These are phyloP conservation scores for Drosophila saltans DNA, from an alignment of 1,140 invertebrate genomes.

Conservation along the genomic window DNA sequence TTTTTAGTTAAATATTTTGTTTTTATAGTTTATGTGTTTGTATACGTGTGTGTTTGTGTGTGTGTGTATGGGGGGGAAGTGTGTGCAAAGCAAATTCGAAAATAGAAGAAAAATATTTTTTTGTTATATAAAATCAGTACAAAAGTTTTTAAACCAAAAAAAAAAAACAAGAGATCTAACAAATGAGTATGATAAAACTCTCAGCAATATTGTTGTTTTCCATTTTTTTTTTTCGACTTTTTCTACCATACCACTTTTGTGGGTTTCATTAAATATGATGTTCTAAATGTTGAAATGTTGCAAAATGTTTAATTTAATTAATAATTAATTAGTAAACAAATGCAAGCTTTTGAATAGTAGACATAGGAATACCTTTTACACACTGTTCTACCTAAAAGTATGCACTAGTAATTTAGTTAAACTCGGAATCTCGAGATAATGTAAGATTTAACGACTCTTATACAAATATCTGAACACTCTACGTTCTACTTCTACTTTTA, in stretches of 20 bases:
- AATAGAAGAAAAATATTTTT: constrained; percentile 72
- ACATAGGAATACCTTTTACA: not conserved
- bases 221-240: constrained; percentile 7
- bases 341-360: not conserved
- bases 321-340: not conserved
- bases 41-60: constrained; percentile 13
- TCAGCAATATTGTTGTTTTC: not conserved
- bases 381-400: constrained; percentile 51
- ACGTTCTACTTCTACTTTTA: too few species aligned
- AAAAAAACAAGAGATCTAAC: not conserved
- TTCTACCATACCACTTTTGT: constrained; percentile 53
- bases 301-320: not conserved
- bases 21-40: constrained; percentile 22
- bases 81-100: constrained; percentile 71
- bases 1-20: constrained; percentile 19
- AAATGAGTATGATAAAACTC: constrained; percentile 2
- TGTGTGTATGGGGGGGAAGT: constrained; percentile 13
- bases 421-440: too few species aligned
- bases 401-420: constrained; percentile 23
- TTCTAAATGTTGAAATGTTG: not conserved
- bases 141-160: constrained; percentile 16
- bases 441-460: too few species aligned
- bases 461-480: too few species aligned
- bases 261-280: not conserved
- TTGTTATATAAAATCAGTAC: constrained; percentile 64